These are phyloP conservation scores for Naso thynnoides DNA, from an alignment of 2,797 vertebrate species.

Conservation along the genomic window DNA sequence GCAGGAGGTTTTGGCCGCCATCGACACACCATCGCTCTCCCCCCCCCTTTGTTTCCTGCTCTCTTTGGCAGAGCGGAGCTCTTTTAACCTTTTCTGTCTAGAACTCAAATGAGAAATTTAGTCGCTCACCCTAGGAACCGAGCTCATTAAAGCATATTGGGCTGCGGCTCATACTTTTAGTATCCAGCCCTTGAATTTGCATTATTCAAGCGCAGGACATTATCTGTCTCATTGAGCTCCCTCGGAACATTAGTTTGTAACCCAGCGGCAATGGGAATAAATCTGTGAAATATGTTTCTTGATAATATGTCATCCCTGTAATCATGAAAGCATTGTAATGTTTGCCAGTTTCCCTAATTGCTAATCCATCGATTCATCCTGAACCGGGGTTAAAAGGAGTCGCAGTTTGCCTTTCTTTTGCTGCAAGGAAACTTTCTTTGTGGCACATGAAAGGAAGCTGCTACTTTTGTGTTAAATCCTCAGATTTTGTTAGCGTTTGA, in stretches of 20 bases:
- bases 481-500: not conserved
- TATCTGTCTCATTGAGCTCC: conserved; percentile 54
- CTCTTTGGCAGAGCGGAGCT: conserved; percentile 38
- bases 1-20: conserved; percentile 17
- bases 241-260: conserved; percentile 30
- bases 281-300: not conserved
- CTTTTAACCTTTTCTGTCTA: conserved; percentile 70
- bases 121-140: conserved; percentile 52
- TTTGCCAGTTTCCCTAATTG: conserved; percentile 15
- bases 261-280: conserved; percentile 29
- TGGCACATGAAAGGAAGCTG: not conserved
- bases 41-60: conserved; percentile 15
- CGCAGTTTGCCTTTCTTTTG: not conserved
- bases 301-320: conserved; percentile 17
- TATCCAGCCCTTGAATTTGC: conserved; percentile 71
- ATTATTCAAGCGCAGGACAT: conserved; percentile 66
- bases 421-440: not conserved
- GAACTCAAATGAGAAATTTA: conserved; percentile 70
- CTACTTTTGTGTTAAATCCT: not conserved
- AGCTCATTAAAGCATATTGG: conserved; percentile 76
- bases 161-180: conserved; percentile 46
- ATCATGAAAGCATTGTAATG: conserved; percentile 29
- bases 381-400: conserved; percentile 33
- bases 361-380: conserved; percentile 21
- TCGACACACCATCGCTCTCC: conserved; percentile 7